Base-by-base conservation (phyloP, 2,888 invertebrate species). In the Cordylochernes scorpioides region DNA sequence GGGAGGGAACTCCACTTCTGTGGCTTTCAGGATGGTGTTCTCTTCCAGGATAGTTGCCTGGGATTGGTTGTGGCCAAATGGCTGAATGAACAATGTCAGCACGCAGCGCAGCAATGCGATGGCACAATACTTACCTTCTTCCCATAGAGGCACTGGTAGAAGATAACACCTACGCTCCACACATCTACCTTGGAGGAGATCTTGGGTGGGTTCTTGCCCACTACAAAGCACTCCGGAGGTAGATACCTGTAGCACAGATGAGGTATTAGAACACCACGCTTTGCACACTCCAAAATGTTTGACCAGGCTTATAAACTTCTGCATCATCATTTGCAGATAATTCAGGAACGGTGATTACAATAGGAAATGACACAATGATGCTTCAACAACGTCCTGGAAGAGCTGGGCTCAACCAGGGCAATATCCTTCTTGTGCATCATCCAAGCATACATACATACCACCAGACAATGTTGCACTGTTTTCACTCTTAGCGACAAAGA, bases 131-230 rank as follows among this genome's bases (percentile, higher is more conserved):
- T 43, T 48, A 68, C 67, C 63, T 94, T 94, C 62, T 88, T 91
- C 45, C 97, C 97, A 56, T 97, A 99, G 39, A 97, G 66, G 62
- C 97, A 97, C 62, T 99, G 97, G 62, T 97, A 99, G 65, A 97
- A 97, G 60, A 99, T 97, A 43, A 99, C 94, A 47, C 97, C 97
- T 39, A 97, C 91, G 51, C 88, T 88, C 97, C 97, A 99, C 34
- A 99, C 97, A 59, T 97, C 97, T 46, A 97, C 97, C 65, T 97
- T 97, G 48, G 91, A 88, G 52, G 88, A 94, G 57, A 99, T 99
- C 68, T 97, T 99, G 51, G 97, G 97, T 51, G 97, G 94, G 63
- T 80, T 86, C 59, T 91, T 91, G 43, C 91, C 91, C 46, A 94
- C 86, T 45, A 94, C 86, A 61, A 97, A 97, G 63, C 97, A 97